Base-by-base conservation (phyloP, 64 coral and sea anemone genomes). In the Actinia tenebrosa region DNA sequence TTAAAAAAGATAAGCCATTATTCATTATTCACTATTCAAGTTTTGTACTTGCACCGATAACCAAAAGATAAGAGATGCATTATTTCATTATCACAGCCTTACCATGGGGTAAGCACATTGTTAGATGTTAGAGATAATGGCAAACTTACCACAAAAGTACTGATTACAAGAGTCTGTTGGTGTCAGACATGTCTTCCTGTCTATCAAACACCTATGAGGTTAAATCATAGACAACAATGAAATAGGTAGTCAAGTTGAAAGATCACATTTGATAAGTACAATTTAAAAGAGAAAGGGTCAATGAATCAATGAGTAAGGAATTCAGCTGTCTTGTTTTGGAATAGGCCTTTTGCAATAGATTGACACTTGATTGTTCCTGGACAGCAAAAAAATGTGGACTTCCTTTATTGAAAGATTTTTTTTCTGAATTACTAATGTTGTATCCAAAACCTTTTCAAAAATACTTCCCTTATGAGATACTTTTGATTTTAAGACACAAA, bases 171-270 rank as follows among this genome's bases (percentile, higher is more conserved):
- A 88, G 66, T 89, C 87, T 46, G 71, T 79, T 42, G 86, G 75
- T 26, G 91, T 93, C 20, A 96, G 85, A 63, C 94, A 96, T 46
- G 92, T 87, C 77, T 96, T 96, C 75, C 94, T 85, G 81, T 92
- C 91, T 60, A 96, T 75, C 55, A 96, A 86, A 85, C 94, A 96
- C 88, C 94, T 95, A 47, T 8, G 84, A 30, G 17, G 9, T 19
- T 16, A 85, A 88, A n/a, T 66, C 15, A 23, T 66, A 14, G 64
- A 18, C 27, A 43, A 87, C 52, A 56, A 66, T 66, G 19, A 66
- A 66, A 66, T 19, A 23, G 63, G 63, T 66, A 66, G n/a, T 23
- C 63, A 66, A 47, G 50, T 56, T 20, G 78, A 55, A 87, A 5
- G 20, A 44, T 19, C 19, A 43, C 23, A 43, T 20, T 10, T 71